Evolutionary conservation across 1,140 invertebrate species (phyloP).

Genomic region (Danaus plexippus): DNA sequence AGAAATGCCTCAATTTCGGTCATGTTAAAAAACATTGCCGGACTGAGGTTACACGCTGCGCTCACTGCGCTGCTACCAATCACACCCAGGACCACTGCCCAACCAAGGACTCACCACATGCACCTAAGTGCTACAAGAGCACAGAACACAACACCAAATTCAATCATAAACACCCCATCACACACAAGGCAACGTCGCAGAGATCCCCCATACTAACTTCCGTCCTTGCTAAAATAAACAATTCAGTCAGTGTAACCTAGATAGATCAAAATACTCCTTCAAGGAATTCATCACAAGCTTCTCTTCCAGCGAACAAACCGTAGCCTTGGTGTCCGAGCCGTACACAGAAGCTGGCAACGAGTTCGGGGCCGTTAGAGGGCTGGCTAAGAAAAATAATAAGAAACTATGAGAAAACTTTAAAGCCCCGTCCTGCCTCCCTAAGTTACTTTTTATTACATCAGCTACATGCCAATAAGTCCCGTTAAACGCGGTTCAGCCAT

Average conservation of each 20-base stretch:
- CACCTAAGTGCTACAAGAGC: constrained; percentile 15
- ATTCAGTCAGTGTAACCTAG: constrained; percentile 8
- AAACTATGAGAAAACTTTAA: no score
- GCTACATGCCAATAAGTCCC: no score
- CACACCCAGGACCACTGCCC: constrained; percentile 9
- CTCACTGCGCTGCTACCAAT: constrained; percentile 3
- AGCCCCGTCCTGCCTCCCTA: no score
- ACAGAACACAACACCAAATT: constrained; percentile 5
- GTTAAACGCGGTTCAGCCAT: no score
- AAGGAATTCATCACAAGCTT: constrained; percentile 1
- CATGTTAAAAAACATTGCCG: constrained; percentile 9
- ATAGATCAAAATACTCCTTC: not conserved
- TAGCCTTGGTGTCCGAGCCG: constrained; percentile 2
- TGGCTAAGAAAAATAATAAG: no score
- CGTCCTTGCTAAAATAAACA: not conserved
- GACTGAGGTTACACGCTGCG: not conserved
- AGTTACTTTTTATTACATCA: no score
- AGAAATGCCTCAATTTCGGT: constrained; percentile 13
- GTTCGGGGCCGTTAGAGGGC: not conserved
- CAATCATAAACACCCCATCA: not conserved
- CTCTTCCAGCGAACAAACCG: not conserved
- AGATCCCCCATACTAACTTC: constrained; percentile 3
- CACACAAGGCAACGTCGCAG: constrained; percentile 10
- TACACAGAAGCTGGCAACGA: not conserved
- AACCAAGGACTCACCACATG: no score